Conservation (phyloP, 2,888 invertebrate genomes). For the Chironomus tentans region DNA sequence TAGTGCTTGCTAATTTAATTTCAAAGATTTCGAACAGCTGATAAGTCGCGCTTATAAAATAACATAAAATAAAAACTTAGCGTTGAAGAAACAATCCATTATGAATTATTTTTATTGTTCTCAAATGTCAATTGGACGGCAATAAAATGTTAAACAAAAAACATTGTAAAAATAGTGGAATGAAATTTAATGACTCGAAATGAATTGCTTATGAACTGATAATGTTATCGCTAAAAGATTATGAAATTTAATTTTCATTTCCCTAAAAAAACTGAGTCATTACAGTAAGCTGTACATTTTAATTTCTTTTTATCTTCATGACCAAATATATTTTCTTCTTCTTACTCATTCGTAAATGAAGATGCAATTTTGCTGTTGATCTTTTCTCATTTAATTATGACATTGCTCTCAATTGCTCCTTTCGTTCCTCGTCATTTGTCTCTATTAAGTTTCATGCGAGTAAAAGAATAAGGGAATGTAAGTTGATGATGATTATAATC, state of each 20-base stretch:
- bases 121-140: not conserved
- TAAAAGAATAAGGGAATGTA: not conserved
- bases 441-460: not conserved
- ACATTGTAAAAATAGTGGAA: not conserved
- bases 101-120: not conserved
- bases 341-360: too few species aligned
- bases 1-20: too few species aligned
- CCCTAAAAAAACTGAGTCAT: too few species aligned
- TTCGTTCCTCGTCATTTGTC: not conserved
- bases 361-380: too few species aligned
- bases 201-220: constrained; percentile 12
- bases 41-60: not conserved
- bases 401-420: not conserved
- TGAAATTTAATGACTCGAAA: not conserved
- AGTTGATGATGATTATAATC: not conserved
- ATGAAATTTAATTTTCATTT: too few species aligned
- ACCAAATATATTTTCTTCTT: too few species aligned
- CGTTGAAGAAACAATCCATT: not conserved
- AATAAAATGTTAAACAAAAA: not conserved
- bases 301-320: too few species aligned
- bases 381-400: constrained; percentile 2
- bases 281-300: too few species aligned
- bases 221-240: not conserved
- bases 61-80: not conserved
- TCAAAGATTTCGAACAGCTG: not conserved